These are phyloP conservation scores for Ciconia boyciana DNA, from an alignment of 2,113 vertebrate genomes.

Conservation along the genomic window DNA sequence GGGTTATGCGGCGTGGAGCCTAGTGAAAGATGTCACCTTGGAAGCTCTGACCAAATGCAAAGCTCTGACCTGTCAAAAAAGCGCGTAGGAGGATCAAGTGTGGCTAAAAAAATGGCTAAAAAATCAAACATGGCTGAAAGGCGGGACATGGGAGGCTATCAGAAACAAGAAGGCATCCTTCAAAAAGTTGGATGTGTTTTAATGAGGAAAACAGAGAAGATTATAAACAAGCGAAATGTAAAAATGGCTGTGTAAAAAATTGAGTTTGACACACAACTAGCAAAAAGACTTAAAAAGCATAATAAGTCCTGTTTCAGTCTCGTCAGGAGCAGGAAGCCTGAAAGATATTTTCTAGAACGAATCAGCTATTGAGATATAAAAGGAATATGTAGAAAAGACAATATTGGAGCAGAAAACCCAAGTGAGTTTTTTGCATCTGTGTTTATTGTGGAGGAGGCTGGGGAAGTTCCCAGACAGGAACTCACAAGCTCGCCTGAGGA, in stretches of 20 bases:
- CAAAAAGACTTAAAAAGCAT: not conserved
- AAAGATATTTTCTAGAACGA: not conserved
- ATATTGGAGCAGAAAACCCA: not conserved
- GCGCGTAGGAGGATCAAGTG: fast-evolving
- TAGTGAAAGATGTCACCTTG: not conserved
- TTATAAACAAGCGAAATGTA: not conserved
- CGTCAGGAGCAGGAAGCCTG: not conserved
- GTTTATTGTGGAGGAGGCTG: not conserved
- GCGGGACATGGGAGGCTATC: not conserved
- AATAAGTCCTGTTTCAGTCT: not conserved
- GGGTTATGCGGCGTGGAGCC: not conserved
- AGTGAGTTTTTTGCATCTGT: not conserved
- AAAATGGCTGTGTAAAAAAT: not conserved
- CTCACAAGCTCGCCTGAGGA: not conserved
- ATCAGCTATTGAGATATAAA: not conserved
- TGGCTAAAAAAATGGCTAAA: not conserved
- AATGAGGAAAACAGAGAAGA: not conserved
- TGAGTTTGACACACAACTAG: not conserved
- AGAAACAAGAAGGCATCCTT: not conserved
- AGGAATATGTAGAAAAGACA: not conserved
- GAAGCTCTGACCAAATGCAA: not conserved
- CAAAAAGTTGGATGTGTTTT: not conserved
- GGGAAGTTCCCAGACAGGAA: constrained; percentile 16
- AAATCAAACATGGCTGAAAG: not conserved
- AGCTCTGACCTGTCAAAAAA: not conserved